Percentiles rank a stretch among this genome's conserved stretches.
Conservation (phyloP, 2,888 invertebrate species). For the Unio pictorum region DNA sequence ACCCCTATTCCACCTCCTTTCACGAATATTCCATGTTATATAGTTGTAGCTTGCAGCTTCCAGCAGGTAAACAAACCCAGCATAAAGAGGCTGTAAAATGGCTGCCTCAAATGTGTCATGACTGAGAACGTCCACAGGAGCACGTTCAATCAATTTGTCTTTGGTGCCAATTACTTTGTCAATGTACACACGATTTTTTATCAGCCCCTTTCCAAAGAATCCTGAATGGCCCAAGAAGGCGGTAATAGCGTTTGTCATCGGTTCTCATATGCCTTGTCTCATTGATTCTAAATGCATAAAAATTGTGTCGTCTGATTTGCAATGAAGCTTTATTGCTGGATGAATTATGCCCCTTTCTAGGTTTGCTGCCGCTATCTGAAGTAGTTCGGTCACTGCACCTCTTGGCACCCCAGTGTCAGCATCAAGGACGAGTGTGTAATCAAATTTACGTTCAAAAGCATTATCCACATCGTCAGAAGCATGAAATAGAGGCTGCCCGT, state of each 20-base stretch:
- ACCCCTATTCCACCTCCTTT: conserved; percentile 62
- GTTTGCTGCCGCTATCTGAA: conserved; percentile 58
- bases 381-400: conserved; percentile 50
- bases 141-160: conserved; percentile 54
- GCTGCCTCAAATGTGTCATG: conserved; percentile 66
- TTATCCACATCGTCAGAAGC: conserved; percentile 6
- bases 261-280: conserved; percentile 59
- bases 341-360: conserved; percentile 62
- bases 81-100: conserved; percentile 52
- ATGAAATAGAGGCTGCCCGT: conserved; percentile 3
- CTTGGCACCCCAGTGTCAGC: conserved; percentile 58
- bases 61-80: conserved; percentile 49
- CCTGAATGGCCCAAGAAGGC: conserved; percentile 57
- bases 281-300: conserved; percentile 63
- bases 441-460: conserved; percentile 9
- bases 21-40: conserved; percentile 62
- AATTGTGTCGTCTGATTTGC: conserved; percentile 50
- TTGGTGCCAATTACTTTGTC: conserved; percentile 58
- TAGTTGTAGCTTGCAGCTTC: conserved; percentile 63
- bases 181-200: conserved; percentile 61
- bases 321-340: conserved; percentile 58
- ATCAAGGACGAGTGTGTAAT: conserved; percentile 44
- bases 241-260: conserved; percentile 59
- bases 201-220: conserved; percentile 61
- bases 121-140: conserved; percentile 63